Conservation (phyloP, 2,888 invertebrate species). For the Volucella bombylans region DNA sequence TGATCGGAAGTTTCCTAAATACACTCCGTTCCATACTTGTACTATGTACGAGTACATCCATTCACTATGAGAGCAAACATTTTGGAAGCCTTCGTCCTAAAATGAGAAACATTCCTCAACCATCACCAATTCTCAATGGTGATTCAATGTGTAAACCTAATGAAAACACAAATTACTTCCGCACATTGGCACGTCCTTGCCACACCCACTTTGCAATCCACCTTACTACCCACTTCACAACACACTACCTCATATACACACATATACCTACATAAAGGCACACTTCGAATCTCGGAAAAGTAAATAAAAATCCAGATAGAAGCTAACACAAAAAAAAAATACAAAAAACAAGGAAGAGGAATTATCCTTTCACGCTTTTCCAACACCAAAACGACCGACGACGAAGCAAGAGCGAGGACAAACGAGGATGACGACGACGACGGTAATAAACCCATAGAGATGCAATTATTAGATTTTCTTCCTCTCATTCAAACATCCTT, state of each 20-base stretch:
- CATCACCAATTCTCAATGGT: constrained; percentile 61
- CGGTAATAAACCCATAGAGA: constrained; percentile 76
- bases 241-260: constrained; percentile 30
- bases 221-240: neutral
- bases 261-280: constrained; percentile 26
- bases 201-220: constrained; percentile 54
- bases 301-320: constrained; percentile 62
- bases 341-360: constrained; percentile 30
- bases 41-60: neutral
- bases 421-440: constrained; percentile 49
- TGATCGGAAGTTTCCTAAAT: constrained; percentile 82
- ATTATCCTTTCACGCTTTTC: constrained; percentile 69
- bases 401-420: constrained; percentile 4
- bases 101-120: constrained; percentile 45
- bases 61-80: constrained; percentile 26
- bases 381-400: constrained; percentile 41
- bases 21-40: constrained; percentile 76
- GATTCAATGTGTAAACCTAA: constrained; percentile 77
- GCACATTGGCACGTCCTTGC: constrained; percentile 79
- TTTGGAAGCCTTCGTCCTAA: constrained; percentile 44
- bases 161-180: constrained; percentile 81
- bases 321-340: constrained; percentile 19
- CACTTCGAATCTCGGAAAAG: constrained; percentile 55
- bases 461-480: constrained; percentile 77
- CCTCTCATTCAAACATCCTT: constrained; percentile 64